Base-by-base conservation (phyloP, 2,797 vertebrate species). In the Arctocebus calabarensis region DNA sequence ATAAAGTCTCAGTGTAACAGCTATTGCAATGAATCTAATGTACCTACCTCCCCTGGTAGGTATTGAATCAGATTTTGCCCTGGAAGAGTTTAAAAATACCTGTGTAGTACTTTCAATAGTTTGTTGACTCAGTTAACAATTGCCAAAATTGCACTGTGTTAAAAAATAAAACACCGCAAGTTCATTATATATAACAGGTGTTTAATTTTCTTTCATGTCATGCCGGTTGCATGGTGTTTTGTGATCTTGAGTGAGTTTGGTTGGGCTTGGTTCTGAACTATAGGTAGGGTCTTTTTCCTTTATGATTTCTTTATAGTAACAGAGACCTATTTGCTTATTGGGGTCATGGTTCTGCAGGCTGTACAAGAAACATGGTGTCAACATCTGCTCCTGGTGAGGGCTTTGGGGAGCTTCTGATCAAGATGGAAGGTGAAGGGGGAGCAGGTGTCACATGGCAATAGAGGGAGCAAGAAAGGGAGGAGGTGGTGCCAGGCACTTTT, bases 161-260 rank as follows among this genome's bases (percentile, higher is more conserved):
- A 32, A 37, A 45, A 66, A 88, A 73, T 29, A 45, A 64, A 16
- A 34, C 45, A 82, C 19, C 45, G 22, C 57, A 61, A 27, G 83
- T 90, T 66, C 62, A 90, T 8, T 52, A 7, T 32, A 77, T 73
- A 27, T 0, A 27, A 37, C 2, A 82, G 71, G 27, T 78, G 34
- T 77, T 64, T 90, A 20, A 92, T 66, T 94, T 27, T 96, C 25
- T 77, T 57, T 77, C 37, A 43, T 32, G 70, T 71, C 77, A 48
- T 82, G 13, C 16, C 68, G 20, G 4, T 81, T 92, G 27, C 11
- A 20, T 88, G 34, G 52, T 88, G 22, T 55, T 91, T 88, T 55
- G 43, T 81, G 73, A 75, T 84, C 5, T n/a, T 45, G 78, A 34
- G 9, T 74, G 70, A 90, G n/a, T 89, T 85, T 78, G 14, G 45